Evolutionary conservation across 2,797 vertebrate genomes (phyloP).

Genomic region (Molossus molossus): DNA sequence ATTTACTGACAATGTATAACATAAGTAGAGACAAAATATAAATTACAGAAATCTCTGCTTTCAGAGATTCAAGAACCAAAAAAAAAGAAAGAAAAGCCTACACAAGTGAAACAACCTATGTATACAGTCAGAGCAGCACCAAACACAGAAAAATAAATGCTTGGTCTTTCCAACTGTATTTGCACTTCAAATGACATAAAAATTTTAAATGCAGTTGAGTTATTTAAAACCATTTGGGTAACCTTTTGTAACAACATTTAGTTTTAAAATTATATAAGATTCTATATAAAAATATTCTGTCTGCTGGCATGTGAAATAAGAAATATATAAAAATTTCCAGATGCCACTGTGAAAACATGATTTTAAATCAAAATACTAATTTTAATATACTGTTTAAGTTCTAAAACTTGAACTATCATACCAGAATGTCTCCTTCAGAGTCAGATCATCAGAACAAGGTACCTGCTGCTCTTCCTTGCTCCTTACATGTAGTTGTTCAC

Average conservation of each 20-base stretch:
- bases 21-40: not conserved
- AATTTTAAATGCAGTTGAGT: not conserved
- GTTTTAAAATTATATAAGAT: constrained; percentile 17
- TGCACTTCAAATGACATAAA: not conserved
- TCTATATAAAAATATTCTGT: constrained; percentile 27
- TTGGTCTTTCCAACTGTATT: constrained; percentile 28
- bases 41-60: not conserved
- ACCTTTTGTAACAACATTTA: not conserved
- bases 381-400: not conserved
- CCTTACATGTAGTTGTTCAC: not conserved
- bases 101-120: not conserved
- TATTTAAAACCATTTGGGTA: constrained; percentile 33
- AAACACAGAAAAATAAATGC: not conserved
- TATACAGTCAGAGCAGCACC: not conserved
- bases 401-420: constrained; percentile 14
- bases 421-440: not conserved
- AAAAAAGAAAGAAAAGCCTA: not conserved
- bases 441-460: not conserved
- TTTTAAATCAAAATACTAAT: constrained; percentile 49
- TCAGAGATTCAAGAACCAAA: constrained; percentile 38
- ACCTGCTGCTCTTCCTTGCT: not conserved
- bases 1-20: not conserved
- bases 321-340: constrained; percentile 2
- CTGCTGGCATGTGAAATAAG: not conserved
- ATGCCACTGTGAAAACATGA: not conserved